These are phyloP conservation scores for Stylophora pistillata DNA, from an alignment of 64 coral and sea anemone species.

Conservation along the genomic window DNA sequence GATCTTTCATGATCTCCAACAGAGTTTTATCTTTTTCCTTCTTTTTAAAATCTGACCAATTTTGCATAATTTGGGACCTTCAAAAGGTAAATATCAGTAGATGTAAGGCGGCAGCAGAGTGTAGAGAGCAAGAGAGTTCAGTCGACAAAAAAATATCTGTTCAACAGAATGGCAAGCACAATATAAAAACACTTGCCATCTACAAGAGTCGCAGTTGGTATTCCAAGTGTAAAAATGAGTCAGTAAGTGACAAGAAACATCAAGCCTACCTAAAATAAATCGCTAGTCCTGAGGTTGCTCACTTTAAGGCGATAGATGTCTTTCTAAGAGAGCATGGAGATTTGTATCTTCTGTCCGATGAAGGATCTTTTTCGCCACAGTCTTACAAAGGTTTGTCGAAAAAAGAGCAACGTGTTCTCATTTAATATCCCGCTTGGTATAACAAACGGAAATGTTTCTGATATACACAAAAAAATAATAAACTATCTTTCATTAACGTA, in stretches of 20 bases:
- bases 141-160: no score
- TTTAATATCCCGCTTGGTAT: constrained; percentile 9
- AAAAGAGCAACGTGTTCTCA: constrained; percentile 18
- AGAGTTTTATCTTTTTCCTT: no score
- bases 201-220: no score
- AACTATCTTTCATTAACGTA: constrained; percentile 4
- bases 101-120: no score
- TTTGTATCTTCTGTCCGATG: background rate
- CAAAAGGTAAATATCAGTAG: no score
- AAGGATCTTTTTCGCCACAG: background rate
- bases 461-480: background rate
- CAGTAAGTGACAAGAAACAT: background rate
- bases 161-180: no score
- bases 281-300: background rate
- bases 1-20: no score
- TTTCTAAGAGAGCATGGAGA: background rate
- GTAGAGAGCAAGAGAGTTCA: no score
- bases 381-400: background rate
- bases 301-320: background rate
- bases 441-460: constrained; percentile 13
- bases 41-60: no score
- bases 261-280: background rate
- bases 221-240: no score
- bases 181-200: no score
- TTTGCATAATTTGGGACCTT: no score